Evolutionary conservation across 2,888 invertebrate genomes (phyloP), one percentile per base, ranked within the genome.

Genomic region (Achlya flavicornis): DNA sequence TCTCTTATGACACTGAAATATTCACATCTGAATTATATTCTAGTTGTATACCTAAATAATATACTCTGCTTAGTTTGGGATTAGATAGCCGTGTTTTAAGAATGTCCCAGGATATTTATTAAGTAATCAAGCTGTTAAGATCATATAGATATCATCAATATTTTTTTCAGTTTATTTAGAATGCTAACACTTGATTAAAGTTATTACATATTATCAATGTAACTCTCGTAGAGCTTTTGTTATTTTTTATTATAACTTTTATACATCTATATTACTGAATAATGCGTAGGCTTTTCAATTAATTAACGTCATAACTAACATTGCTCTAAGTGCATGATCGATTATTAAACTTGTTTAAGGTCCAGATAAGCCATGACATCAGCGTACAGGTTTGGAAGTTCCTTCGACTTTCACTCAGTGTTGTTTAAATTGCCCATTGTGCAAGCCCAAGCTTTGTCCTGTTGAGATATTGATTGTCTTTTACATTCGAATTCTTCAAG

Each of bases 301-400:
- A 46, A 53, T 53, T 19, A 53, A 19, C n/a, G 53, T 53, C 48
- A 48, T 53, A 53, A 0, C 16, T 19, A 19, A n/a, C n/a, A 7
- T 19, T 53, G n/a, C 53, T 53, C 19, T 19, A 19, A 53, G 53
- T 53, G 53, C 19, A 19, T n/a, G 53, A 53, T 53, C 19, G 53
- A 53, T 53, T 19, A 53, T 53, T 53, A 19, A 53, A 53, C 53
- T 53, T 19, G 14, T 53, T 63, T 68, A 68, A 65, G 72, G 66
- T 60, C 71, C 69, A 70, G 66, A 69, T 71, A 66, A 70, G 60
- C 63, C 57, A 62, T 85, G 86, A 85, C 82, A 83, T 87, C 89
- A 86, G 71, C 72, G 59, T 71, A 82, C 86, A 76, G 80, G 89
- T 84, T 86, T 41, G 73, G 74, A 78, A 75, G 74, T 79, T 79